Evolutionary conservation across 2,797 vertebrate species (phyloP), one percentile per base, ranked within the genome.

Genomic region (Pagetopsis macropterus): DNA sequence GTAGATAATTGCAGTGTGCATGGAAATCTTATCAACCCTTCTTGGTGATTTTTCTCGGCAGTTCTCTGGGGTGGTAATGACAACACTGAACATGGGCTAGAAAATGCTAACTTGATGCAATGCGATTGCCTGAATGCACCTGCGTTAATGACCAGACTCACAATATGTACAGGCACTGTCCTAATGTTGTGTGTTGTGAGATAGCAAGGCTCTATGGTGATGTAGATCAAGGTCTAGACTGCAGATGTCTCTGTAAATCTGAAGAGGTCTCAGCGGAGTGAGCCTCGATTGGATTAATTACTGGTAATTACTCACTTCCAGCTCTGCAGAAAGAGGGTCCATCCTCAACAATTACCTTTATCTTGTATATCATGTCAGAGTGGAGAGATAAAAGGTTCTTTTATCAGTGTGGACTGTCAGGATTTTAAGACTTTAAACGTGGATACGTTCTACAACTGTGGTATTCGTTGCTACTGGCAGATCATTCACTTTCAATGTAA

Each of bases 211-310:
- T 65, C 76, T 19, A 49, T 37, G 44, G 80, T 79, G 88, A 87
- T 85, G 89, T 89, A 87, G 84, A 90, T 85, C 71, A 80, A 83
- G 83, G 78, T 83, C 81, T 84, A 76, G 73, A 76, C 86, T 84
- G 73, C 70, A 88, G 75, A 87, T 85, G 81, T 83, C 80, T 85
- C 56, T 59, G 77, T 84, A 84, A 85, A 87, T 87, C 81, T 81
- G 83, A 77, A 64, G 78, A 81, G 69, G 79, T 89, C 89, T 89
- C 89, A 21, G 73, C 46, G 81, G 90, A 89, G 62, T 41, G 67
- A 78, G 79, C 69, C 84, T 89, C 67, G 50, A 73, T 82, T 87
- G 77, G 83, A 90, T 88, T 89, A 88, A 91, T 91, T 89, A 88
- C 79, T 82, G 66, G 83, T 88, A 90, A 91, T 91, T 88, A 88